phyloP scores from a whole-genome alignment of 2,888 invertebrate genomes.

The Phlogophora meticulosa region DNA sequence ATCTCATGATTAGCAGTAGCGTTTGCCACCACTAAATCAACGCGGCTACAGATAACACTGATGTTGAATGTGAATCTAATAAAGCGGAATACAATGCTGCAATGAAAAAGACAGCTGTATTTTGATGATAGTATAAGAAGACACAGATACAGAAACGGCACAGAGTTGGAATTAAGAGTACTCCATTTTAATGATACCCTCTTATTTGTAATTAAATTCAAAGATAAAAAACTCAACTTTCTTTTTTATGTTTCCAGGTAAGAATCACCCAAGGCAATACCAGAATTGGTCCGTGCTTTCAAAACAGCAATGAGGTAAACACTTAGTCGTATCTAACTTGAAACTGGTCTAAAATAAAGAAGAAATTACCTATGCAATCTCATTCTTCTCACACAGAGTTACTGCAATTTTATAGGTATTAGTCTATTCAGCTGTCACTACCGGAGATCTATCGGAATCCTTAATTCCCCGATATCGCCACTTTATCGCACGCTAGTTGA shows the following conservation, averaged over 20 bases:
- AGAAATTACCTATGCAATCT: not conserved
- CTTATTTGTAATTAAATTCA: not conserved
- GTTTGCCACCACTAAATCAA: too few species aligned
- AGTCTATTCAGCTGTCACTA: not conserved
- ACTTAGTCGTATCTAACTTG: too few species aligned
- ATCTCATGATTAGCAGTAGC: too few species aligned
- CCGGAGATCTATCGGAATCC: slow-evolving; percentile 22
- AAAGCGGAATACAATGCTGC: too few species aligned
- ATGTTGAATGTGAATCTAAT: not conserved
- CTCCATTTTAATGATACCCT: too few species aligned
- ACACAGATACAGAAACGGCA: too few species aligned
- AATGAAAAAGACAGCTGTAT: too few species aligned
- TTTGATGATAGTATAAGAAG: too few species aligned
- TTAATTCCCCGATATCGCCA: slow-evolving; percentile 2
- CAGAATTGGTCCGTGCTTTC: not conserved
- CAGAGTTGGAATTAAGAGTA: too few species aligned
- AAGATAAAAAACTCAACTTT: not conserved
- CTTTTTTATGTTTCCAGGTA: slow-evolving; percentile 42
- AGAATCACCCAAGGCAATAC: not conserved
- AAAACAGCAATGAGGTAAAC: slow-evolving; percentile 8
- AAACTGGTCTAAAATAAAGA: not conserved
- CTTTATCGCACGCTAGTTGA: slow-evolving; percentile 8
- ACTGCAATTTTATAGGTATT: slow-evolving; percentile 12
- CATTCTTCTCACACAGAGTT: not conserved
- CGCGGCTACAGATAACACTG: too few species aligned